phyloP scores from a whole-genome alignment of 1,140 invertebrate species.

The Nylanderia fulva region DNA sequence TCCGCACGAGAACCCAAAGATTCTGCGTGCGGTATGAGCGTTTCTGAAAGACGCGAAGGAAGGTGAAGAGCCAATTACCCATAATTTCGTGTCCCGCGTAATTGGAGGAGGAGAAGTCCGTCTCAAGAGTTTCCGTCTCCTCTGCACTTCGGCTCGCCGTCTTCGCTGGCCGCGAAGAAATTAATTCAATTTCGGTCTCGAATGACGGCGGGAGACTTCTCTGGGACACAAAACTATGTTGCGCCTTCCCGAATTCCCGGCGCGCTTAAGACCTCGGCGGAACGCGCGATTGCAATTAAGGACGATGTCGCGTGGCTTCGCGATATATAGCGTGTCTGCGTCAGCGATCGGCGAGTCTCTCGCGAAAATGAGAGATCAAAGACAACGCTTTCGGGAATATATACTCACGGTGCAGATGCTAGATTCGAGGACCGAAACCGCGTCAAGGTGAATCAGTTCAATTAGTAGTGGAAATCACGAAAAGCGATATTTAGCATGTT shows the following conservation, averaged over 20 bases:
- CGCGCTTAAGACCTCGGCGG: slow-evolving; percentile 24
- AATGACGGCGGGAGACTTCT: slow-evolving; percentile 45
- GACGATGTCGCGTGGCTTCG: not conserved
- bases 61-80: slow-evolving; percentile 69
- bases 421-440: not conserved
- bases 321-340: slow-evolving; percentile 16
- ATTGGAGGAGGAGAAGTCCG: slow-evolving; percentile 63
- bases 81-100: slow-evolving; percentile 71
- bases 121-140: slow-evolving; percentile 45
- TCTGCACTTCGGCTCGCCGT: slow-evolving; percentile 15
- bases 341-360: slow-evolving; percentile 19
- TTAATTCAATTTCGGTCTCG: slow-evolving; percentile 68
- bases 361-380: not conserved
- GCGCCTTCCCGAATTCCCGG: slow-evolving; percentile 37
- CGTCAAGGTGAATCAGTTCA: slow-evolving; percentile 22
- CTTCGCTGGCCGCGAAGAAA: slow-evolving; percentile 24
- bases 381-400: not conserved
- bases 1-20: slow-evolving; percentile 56
- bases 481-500: not conserved
- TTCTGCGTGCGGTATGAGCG: slow-evolving; percentile 34
- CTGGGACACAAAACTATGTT: slow-evolving; percentile 33
- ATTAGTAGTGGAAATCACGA: slow-evolving; percentile 12
- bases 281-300: slow-evolving; percentile 18
- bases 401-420: not conserved
- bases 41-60: slow-evolving; percentile 58